These are phyloP conservation scores for Morinoia aosen DNA, from an alignment of 2,888 invertebrate species.

Conservation along the genomic window DNA sequence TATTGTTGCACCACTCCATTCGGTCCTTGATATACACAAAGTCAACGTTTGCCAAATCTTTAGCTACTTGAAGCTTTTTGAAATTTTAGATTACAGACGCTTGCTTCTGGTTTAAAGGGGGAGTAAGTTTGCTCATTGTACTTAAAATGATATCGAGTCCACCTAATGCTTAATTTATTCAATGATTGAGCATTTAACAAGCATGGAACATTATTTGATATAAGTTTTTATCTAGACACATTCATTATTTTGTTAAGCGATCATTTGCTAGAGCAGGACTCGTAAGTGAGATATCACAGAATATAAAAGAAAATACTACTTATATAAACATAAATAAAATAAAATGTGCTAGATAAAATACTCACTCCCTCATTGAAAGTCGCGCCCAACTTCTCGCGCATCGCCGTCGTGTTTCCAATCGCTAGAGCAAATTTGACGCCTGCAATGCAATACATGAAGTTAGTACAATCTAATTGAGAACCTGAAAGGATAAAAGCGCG, in stretches of 20 bases:
- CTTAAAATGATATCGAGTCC: too few relatives aligned
- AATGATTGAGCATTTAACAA: too few relatives aligned
- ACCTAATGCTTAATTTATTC: too few relatives aligned
- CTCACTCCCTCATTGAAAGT: constrained; percentile 53
- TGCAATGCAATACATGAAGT: neutral
- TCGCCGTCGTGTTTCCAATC: constrained; percentile 53
- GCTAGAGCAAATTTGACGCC: constrained; percentile 57
- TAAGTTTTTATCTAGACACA: neutral
- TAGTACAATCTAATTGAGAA: neutral
- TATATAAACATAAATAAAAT: neutral
- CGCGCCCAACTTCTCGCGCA: constrained; percentile 41
- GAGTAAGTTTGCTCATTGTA: too few relatives aligned
- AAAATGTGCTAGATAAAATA: neutral
- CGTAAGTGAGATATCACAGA: neutral
- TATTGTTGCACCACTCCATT: too few relatives aligned
- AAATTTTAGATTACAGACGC: too few relatives aligned
- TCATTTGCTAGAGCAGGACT: neutral
- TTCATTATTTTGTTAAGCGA: neutral
- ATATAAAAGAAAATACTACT: too few relatives aligned
- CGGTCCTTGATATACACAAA: too few relatives aligned
- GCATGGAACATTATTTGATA: too few relatives aligned
- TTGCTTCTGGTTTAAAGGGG: too few relatives aligned
- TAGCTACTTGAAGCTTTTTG: too few relatives aligned
- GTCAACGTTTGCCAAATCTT: too few relatives aligned
- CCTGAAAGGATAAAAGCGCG: neutral